phyloP scores from a whole-genome alignment of 2,797 vertebrate genomes.

The Lutjanus campechanus region DNA sequence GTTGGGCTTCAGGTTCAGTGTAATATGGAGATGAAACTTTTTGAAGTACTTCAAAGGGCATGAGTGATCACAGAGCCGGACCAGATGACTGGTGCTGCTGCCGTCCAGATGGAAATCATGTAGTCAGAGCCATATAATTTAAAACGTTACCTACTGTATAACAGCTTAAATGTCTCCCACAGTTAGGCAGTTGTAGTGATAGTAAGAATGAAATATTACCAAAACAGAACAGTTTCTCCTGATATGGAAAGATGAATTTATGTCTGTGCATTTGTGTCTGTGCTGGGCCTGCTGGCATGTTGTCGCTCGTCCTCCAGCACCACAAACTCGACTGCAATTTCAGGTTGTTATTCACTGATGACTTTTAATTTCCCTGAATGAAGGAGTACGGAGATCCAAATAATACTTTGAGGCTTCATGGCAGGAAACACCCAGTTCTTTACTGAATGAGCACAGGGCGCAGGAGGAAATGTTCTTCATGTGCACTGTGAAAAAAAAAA shows the following conservation, averaged over 20 bases:
- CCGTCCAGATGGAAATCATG: slow-evolving; percentile 47
- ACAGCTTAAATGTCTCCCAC: slow-evolving; percentile 11
- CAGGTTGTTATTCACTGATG: slow-evolving; percentile 29
- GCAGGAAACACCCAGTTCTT: slow-evolving; percentile 20
- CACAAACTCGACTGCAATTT: slow-evolving; percentile 29
- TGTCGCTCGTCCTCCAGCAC: slow-evolving; percentile 16
- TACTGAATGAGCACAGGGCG: slow-evolving; percentile 21
- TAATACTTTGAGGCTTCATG: slow-evolving; percentile 39
- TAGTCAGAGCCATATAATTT: slow-evolving; percentile 1
- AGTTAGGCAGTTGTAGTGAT: background rate
- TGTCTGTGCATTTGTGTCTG: background rate
- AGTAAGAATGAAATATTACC: background rate
- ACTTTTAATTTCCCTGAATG: slow-evolving; percentile 50
- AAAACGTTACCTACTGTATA: background rate
- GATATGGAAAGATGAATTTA: background rate
- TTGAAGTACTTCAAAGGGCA: slow-evolving; percentile 84
- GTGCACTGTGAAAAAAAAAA: too few species aligned
- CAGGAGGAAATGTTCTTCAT: slow-evolving; percentile 12
- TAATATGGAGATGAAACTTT: slow-evolving; percentile 87
- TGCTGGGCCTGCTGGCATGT: background rate
- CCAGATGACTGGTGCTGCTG: slow-evolving; percentile 68
- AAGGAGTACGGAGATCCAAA: slow-evolving; percentile 22
- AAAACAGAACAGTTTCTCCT: background rate
- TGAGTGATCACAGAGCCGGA: slow-evolving; percentile 88
- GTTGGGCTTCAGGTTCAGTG: slow-evolving; percentile 81